These are phyloP conservation scores for Piezodorus guildinii DNA, from an alignment of 1,140 invertebrate genomes.

Conservation along the genomic window DNA sequence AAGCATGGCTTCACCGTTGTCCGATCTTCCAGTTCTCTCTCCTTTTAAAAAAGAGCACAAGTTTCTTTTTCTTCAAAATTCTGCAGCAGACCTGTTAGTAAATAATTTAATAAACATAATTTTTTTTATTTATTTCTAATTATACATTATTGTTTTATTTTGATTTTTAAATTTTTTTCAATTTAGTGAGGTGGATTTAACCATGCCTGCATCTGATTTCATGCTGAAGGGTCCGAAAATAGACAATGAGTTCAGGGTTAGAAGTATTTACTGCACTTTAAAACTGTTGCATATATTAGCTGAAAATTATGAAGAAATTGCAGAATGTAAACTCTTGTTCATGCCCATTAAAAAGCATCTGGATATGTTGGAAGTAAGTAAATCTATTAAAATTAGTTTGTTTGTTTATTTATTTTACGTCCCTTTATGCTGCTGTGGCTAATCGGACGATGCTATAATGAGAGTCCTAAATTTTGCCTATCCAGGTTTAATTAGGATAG, in stretches of 20 bases:
- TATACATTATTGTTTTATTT: too few species aligned
- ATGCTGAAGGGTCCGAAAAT: conserved; percentile 34
- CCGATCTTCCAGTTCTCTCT: conserved; percentile 33
- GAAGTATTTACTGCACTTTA: conserved; percentile 36
- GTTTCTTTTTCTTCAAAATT: conserved; percentile 38
- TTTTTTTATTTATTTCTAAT: too few species aligned
- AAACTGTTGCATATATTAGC: conserved; percentile 46
- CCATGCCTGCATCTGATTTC: conserved; percentile 42
- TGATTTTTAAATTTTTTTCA: background rate
- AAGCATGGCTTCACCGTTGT: conserved; percentile 36
- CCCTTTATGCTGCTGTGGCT: too few species aligned
- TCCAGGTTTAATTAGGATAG: too few species aligned
- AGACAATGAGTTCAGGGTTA: conserved; percentile 49
- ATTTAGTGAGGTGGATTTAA: conserved; percentile 17
- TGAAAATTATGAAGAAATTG: conserved; percentile 40
- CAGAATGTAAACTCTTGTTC: conserved; percentile 38
- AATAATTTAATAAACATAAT: too few species aligned
- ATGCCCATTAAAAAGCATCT: conserved; percentile 36
- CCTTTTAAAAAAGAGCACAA: conserved; percentile 47
- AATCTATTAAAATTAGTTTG: background rate
- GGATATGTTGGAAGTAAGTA: conserved; percentile 31
- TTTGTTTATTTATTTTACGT: background rate
- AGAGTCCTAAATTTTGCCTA: too few species aligned
- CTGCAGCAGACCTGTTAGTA: background rate
- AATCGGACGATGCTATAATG: too few species aligned